A percentile compares a stretch with the other conserved stretches of the same genome.
phyloP scores from a whole-genome alignment of 2,888 invertebrate genomes.

The Uloborus plumipes region DNA sequence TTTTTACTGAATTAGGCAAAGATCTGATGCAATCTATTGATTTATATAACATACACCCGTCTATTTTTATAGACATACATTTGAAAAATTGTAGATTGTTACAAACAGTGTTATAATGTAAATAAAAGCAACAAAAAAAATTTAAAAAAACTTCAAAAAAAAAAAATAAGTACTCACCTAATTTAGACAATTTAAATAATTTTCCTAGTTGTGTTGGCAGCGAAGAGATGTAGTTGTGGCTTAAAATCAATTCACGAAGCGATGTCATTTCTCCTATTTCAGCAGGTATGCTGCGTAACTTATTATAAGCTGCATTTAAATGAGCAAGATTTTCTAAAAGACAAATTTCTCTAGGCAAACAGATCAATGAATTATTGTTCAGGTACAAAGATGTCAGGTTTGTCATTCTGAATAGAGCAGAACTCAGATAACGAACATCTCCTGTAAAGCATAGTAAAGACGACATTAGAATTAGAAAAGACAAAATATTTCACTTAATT shows the following conservation, averaged over 20 bases:
- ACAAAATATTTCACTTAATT: no score
- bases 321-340: constrained; percentile 86
- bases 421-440: constrained; percentile 93
- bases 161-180: constrained; percentile 75
- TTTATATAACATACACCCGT: no score
- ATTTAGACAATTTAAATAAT: constrained; percentile 93
- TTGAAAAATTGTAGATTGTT: no score
- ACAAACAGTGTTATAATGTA: no score
- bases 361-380: constrained; percentile 93
- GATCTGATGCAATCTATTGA: no score
- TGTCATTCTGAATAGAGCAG: constrained; percentile 89
- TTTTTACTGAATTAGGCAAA: no score
- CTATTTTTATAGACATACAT: no score
- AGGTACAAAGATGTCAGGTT: constrained; percentile 95
- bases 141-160: not conserved
- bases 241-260: constrained; percentile 92
- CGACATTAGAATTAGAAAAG: no score
- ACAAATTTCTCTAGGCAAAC: constrained; percentile 92
- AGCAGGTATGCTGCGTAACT: constrained; percentile 91
- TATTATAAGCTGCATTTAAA: constrained; percentile 94
- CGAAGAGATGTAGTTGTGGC: constrained; percentile 92
- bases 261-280: constrained; percentile 97
- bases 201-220: constrained; percentile 98
- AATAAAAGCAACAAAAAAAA: no score
- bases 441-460: constrained; percentile 76